Conservation (phyloP, 2,888 invertebrate species). For the Noctua janthe region DNA sequence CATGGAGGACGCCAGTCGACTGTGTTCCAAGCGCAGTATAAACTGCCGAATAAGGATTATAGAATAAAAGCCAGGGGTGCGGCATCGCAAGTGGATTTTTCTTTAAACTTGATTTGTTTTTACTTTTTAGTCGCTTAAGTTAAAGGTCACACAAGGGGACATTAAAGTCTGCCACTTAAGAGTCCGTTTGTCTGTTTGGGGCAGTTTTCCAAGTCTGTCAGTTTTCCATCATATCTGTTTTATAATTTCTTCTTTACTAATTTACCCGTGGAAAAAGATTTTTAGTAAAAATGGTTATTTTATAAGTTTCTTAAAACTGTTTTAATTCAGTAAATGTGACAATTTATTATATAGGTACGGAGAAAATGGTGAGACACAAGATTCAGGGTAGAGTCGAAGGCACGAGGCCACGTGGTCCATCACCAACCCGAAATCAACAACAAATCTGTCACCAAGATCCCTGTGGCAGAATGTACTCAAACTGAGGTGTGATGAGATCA, state of each 20-base stretch:
- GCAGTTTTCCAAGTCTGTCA: not conserved
- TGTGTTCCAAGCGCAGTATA: slow-evolving; percentile 30
- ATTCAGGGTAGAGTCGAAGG: not conserved
- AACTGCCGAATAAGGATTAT: slow-evolving; percentile 56
- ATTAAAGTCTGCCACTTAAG: not conserved
- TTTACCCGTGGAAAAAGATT: no score
- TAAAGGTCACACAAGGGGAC: not conserved
- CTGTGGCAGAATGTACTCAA: no score
- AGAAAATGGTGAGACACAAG: no score
- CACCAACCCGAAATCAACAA: not conserved
- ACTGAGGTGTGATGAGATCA: not conserved
- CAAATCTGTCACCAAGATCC: no score
- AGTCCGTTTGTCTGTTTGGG: not conserved
- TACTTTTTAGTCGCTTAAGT: not conserved
- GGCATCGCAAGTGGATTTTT: slow-evolving; percentile 13
- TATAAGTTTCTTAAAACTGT: no score
- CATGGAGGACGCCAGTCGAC: slow-evolving; percentile 36
- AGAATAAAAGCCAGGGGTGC: slow-evolving; percentile 53
- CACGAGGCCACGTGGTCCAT: not conserved
- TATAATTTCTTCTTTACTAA: no score
- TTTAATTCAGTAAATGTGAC: no score
- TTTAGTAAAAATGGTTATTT: no score
- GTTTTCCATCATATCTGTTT: not conserved
- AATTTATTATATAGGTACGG: no score
- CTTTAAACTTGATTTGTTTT: not conserved